These are phyloP conservation scores for Ceyx margarethae DNA, from an alignment of 2,113 vertebrate genomes.

Conservation along the genomic window DNA sequence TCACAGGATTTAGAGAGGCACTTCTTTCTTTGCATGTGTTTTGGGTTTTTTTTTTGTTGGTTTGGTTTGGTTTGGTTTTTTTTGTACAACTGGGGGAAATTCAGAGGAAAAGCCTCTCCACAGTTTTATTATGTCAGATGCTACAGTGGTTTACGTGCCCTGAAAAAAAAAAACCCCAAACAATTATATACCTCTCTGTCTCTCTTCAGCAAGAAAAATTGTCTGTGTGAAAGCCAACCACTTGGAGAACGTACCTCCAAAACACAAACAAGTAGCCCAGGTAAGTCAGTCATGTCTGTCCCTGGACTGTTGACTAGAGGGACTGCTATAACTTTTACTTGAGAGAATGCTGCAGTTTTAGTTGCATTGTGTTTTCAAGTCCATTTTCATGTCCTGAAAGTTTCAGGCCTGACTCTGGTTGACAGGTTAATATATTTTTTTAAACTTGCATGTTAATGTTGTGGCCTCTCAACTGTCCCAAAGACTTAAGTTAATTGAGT, in stretches of 20 bases:
- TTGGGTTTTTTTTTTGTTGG: too few species aligned
- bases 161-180: neutral
- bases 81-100: neutral
- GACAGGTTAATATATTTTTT: neutral
- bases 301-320: neutral
- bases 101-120: neutral
- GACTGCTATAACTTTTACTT: neutral
- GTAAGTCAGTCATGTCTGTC: conserved; percentile 24
- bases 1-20: neutral
- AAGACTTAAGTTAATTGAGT: neutral
- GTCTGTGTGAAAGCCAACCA: conserved; percentile 78
- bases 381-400: neutral
- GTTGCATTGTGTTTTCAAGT: neutral
- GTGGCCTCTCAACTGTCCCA: neutral
- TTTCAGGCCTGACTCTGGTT: neutral
- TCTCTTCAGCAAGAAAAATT: conserved; percentile 70
- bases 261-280: conserved; percentile 81
- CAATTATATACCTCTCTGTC: neutral
- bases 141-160: neutral
- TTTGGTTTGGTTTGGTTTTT: too few species aligned
- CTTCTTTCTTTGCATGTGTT: neutral
- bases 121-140: neutral
- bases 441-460: neutral
- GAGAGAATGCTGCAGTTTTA: neutral
- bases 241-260: conserved; percentile 79